A percentile compares a stretch with the other conserved stretches of the same genome.
phyloP scores from a whole-genome alignment of 2,888 invertebrate genomes.

The Pyrocoelia pectoralis region DNA sequence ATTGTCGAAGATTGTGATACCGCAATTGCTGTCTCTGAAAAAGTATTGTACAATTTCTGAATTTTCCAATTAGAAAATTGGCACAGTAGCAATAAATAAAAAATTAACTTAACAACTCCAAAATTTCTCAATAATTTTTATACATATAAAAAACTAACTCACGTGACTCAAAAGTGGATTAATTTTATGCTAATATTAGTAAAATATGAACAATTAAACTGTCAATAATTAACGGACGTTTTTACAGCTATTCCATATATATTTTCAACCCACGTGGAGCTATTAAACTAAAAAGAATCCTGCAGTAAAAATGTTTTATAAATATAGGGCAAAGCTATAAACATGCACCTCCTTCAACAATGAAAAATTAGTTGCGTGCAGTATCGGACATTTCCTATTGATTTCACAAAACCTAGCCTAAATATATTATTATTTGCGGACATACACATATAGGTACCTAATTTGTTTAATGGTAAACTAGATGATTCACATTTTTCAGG shows the following conservation, averaged over 20 bases:
- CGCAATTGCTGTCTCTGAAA: too few species aligned
- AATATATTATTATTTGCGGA: constrained; percentile 3
- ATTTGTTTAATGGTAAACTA: not conserved
- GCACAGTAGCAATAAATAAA: too few species aligned
- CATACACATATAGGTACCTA: not conserved
- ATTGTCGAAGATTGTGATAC: too few species aligned
- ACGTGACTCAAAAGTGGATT: too few species aligned
- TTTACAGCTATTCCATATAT: not conserved
- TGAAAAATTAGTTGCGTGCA: constrained; percentile 7
- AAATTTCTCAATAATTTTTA: too few species aligned
- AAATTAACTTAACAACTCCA: too few species aligned
- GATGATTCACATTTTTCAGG: not conserved
- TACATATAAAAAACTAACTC: too few species aligned
- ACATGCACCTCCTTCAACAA: constrained; percentile 9
- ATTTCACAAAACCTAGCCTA: constrained; percentile 1
- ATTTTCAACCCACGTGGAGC: constrained; percentile 5
- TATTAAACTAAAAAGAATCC: constrained; percentile 5
- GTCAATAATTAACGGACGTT: not conserved
- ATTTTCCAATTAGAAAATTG: too few species aligned
- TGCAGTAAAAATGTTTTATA: constrained; percentile 7
- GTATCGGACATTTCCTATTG: not conserved
- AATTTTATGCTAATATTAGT: too few species aligned
- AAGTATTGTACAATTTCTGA: too few species aligned
- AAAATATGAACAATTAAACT: not conserved
- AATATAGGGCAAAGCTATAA: constrained; percentile 10